Percentiles rank a stretch among this genome's conserved stretches.
Evolutionary conservation across 2,888 invertebrate genomes (phyloP).

Genomic region (Catocala sponsa): DNA sequence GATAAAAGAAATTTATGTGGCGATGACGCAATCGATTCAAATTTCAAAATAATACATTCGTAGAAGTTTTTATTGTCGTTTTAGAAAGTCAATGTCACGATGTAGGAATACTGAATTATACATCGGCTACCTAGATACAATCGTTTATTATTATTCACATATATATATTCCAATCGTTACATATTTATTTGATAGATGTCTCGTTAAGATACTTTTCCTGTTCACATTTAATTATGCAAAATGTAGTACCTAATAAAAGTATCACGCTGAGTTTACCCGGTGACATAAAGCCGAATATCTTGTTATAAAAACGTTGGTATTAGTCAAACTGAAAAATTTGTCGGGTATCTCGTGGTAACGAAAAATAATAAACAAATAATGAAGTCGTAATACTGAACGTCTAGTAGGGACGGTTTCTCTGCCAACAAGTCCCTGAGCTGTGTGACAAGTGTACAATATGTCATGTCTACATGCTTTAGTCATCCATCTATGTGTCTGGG

Average conservation of each 20-base stretch:
- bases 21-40: slow-evolving; percentile 12
- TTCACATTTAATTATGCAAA: neutral
- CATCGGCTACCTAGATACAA: slow-evolving; percentile 24
- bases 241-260: neutral
- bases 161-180: slow-evolving; percentile 19
- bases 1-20: neutral
- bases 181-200: neutral
- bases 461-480: slow-evolving; percentile 52
- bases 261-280: neutral
- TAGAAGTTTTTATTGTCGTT: slow-evolving; percentile 14
- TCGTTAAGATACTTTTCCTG: neutral
- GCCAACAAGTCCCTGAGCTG: slow-evolving; percentile 37
- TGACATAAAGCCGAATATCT: neutral
- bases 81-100: slow-evolving; percentile 31
- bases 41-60: slow-evolving; percentile 13
- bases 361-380: slow-evolving; percentile 28
- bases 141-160: slow-evolving; percentile 21
- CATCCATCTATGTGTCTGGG: slow-evolving; percentile 64
- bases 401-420: slow-evolving; percentile 18
- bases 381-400: slow-evolving; percentile 16
- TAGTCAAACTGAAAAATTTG: no score
- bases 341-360: neutral
- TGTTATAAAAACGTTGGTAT: no score
- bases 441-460: slow-evolving; percentile 38
- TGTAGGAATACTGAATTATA: slow-evolving; percentile 30